Evolutionary conservation across 2,113 vertebrate species (phyloP), one percentile per base, ranked within the genome.

Genomic region (Rhynchopsitta pachyrhyncha): DNA sequence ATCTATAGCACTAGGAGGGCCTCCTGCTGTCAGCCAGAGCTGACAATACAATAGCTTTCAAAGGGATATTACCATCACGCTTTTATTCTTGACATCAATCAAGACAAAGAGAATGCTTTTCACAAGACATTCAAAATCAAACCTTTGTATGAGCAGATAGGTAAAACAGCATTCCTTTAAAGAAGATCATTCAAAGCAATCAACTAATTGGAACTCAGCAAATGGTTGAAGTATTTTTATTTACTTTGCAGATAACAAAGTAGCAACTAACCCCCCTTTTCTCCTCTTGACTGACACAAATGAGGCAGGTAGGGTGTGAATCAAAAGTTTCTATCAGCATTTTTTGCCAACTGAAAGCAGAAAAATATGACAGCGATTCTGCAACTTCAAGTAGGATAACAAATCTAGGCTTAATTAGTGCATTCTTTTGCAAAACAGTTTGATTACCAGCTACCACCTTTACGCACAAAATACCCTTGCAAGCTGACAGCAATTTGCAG

Each of bases 41-140:
- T 98, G 97, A 98, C 98, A 97, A 96, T 97, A 98, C 98, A 98
- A 98, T 98, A 98, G 98, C 98, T 98, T 98, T 98, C 98, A 97
- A 98, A 98, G 97, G 98, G 98, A 98, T 98, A 98, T 98, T 98
- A 98, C 98, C 97, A 98, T 97, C 98, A 97, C 68, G 97, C 98
- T 98, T 98, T 98, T 97, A 98, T 98, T 98, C 98, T 97, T 97
- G 98, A 98, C 98, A 98, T 98, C 98, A 98, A 98, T 98, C 98
- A 98, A 98, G 98, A 98, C 98, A 98, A 98, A 98, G 98, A 98
- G 97, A 98, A 98, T 97, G 97, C 97, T 98, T 98, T 97, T 97
- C 98, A 98, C 92, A 92, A 98, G 98, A 98, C 97, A 96, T 98
- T 98, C 97, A 97, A 98, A 98, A 98, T 98, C 98, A 98, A 98